phyloP scores from a whole-genome alignment of 2,113 vertebrate species.

The Callipepla californica region DNA sequence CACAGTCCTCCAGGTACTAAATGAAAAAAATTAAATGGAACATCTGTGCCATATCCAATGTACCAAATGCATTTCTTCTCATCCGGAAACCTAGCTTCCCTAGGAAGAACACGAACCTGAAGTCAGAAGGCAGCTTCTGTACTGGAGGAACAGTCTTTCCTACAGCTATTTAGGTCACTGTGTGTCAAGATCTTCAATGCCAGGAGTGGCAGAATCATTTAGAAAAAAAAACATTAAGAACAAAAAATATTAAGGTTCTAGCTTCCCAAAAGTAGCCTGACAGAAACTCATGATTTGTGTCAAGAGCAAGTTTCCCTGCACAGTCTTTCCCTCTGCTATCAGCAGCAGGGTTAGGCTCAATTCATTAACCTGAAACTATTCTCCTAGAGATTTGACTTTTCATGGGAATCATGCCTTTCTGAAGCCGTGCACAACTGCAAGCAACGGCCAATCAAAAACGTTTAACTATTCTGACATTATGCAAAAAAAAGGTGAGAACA shows the following conservation, averaged over 20 bases:
- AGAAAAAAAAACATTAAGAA: neutral
- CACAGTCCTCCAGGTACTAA: neutral
- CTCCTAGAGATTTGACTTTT: neutral
- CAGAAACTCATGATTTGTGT: fast-evolving
- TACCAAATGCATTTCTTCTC: neutral
- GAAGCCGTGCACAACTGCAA: neutral
- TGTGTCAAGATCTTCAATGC: neutral
- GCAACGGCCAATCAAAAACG: neutral
- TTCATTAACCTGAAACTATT: neutral
- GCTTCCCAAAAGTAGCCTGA: neutral
- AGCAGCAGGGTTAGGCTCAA: neutral
- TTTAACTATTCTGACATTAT: neutral
- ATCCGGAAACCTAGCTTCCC: neutral
- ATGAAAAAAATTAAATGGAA: neutral
- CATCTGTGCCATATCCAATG: neutral
- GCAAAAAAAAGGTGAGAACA: neutral
- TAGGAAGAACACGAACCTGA: neutral
- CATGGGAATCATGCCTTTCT: fast-evolving
- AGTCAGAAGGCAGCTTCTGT: neutral
- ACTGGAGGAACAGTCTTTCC: neutral
- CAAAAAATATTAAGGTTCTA: neutral
- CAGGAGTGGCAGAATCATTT: neutral
- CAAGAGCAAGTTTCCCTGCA: neutral
- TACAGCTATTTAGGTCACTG: neutral
- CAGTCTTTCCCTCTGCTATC: neutral